Conservation (phyloP, 2,888 invertebrate species). For the Agapostemon virescens region DNA sequence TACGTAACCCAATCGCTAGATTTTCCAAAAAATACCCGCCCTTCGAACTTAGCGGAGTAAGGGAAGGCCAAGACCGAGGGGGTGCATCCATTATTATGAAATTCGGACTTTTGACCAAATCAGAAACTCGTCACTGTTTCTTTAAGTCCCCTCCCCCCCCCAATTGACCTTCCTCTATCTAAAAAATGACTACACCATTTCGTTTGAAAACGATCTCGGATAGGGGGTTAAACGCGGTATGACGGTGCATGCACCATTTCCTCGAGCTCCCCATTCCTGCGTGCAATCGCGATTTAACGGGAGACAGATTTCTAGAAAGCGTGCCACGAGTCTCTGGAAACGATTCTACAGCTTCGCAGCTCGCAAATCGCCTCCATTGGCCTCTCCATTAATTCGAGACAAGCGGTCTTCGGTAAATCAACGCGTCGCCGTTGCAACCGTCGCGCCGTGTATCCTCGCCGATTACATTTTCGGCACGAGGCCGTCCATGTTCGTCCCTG, state of each 20-base stretch:
- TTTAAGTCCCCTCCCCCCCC: too few relatives aligned
- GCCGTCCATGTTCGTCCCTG: slow-evolving; percentile 35
- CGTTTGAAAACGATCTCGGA: not conserved
- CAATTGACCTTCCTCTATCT: too few relatives aligned
- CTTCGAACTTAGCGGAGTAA: too few relatives aligned
- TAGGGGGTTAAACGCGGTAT: not conserved
- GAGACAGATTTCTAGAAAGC: slow-evolving; percentile 49
- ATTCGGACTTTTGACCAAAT: too few relatives aligned
- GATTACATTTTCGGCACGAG: slow-evolving; percentile 58
- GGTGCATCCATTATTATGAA: too few relatives aligned
- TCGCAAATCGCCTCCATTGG: slow-evolving; percentile 38
- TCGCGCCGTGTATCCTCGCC: slow-evolving; percentile 34
- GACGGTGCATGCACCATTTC: not conserved
- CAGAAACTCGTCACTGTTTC: too few relatives aligned
- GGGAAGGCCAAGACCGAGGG: too few relatives aligned
- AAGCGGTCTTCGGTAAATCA: slow-evolving; percentile 62
- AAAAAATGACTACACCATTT: too few relatives aligned
- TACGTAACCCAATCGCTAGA: too few relatives aligned
- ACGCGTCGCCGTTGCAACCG: slow-evolving; percentile 4
- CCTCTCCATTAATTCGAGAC: slow-evolving; percentile 59
- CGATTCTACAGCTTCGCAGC: slow-evolving; percentile 26
- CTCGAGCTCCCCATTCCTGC: slow-evolving; percentile 1
- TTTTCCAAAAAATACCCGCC: too few relatives aligned
- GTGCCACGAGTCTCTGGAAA: slow-evolving; percentile 32
- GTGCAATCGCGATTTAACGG: slow-evolving; percentile 27